Evolutionary conservation across 1,140 invertebrate species (phyloP).

Genomic region (Atta colombica): DNA sequence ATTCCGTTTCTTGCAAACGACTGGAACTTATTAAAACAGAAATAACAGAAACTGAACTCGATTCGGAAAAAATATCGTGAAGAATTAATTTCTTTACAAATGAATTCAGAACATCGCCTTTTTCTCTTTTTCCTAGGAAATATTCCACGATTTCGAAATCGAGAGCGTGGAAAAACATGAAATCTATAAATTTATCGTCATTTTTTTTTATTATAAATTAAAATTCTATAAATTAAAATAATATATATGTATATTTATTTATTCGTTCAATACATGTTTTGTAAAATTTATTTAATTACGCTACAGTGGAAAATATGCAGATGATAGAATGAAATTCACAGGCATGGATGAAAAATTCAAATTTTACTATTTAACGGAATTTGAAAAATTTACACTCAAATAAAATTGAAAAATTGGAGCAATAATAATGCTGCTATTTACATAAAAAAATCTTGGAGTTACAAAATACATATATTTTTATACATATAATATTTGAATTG

Average conservation of each 20-base stretch:
- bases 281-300: conserved; percentile 5
- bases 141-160: not conserved
- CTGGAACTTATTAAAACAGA: not conserved
- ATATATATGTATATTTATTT: not conserved
- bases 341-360: not conserved
- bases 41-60: not conserved
- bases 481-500: not conserved
- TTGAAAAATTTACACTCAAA: not conserved
- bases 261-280: not conserved
- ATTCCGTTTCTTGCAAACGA: not conserved
- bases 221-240: not conserved
- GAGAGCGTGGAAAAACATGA: not conserved
- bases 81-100: not conserved
- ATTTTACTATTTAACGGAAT: conserved; percentile 15
- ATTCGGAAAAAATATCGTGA: not conserved
- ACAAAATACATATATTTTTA: not conserved
- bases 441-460: not conserved
- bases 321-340: not conserved
- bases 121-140: not conserved
- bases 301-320: not conserved
- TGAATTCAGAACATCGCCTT: not conserved
- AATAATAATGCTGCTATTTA: not conserved
- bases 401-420: not conserved
- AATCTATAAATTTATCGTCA: not conserved
- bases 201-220: not conserved